phyloP scores from a whole-genome alignment of 2,888 invertebrate genomes.

The Cremastinae sp. region DNA sequence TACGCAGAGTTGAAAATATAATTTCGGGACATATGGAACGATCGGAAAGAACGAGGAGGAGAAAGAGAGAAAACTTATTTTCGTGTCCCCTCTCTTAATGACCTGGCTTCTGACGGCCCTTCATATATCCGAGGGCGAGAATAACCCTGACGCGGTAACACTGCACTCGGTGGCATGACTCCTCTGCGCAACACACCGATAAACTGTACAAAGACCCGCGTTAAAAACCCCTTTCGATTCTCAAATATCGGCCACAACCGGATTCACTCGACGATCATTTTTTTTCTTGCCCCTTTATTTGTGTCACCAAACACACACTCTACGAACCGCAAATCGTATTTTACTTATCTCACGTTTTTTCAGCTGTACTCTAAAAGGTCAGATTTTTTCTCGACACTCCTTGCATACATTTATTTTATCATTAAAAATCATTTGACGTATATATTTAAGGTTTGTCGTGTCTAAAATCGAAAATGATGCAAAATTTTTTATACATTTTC shows the following conservation, averaged over 20 bases:
- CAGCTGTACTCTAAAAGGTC: no score
- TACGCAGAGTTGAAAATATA: slow-evolving; percentile 49
- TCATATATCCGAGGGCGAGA: slow-evolving; percentile 2
- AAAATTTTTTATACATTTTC: no score
- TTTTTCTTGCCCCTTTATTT: background rate
- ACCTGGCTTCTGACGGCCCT: slow-evolving; percentile 22
- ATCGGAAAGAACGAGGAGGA: slow-evolving; percentile 40
- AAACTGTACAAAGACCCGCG: slow-evolving; percentile 69
- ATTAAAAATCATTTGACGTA: no score
- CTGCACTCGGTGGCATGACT: slow-evolving; percentile 75
- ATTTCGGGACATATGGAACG: slow-evolving; percentile 53
- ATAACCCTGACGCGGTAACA: slow-evolving; percentile 18
- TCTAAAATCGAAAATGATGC: no score
- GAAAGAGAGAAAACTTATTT: slow-evolving; percentile 45
- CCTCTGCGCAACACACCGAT: slow-evolving; percentile 77
- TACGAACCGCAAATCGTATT: background rate
- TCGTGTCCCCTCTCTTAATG: slow-evolving; percentile 37
- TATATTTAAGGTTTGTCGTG: no score
- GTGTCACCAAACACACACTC: background rate
- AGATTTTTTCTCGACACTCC: no score
- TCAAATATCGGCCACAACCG: slow-evolving; percentile 35
- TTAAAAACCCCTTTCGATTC: slow-evolving; percentile 47
- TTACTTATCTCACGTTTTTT: no score
- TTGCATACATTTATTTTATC: no score
- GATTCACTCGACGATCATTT: slow-evolving; percentile 32